These are phyloP conservation scores for Seira musarum DNA, from an alignment of 2,888 invertebrate genomes.

Conservation along the genomic window DNA sequence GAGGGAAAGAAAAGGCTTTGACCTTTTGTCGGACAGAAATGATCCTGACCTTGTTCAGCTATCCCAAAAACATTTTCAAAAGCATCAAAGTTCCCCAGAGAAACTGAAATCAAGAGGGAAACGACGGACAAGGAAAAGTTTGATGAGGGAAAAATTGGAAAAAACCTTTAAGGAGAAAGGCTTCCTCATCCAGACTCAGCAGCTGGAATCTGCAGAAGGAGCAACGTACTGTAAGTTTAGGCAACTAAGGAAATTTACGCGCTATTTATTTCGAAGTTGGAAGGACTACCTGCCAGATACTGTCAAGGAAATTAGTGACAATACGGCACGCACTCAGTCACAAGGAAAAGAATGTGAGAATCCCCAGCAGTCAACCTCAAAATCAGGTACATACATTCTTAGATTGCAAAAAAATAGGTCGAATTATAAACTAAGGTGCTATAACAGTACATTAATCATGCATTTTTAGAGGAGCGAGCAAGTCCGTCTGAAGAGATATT, in stretches of 20 bases:
- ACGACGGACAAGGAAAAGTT: conserved; percentile 85
- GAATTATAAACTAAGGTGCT: too few species aligned
- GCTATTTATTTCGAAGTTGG: conserved; percentile 93
- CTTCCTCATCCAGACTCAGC: conserved; percentile 93
- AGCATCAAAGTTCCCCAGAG: neutral
- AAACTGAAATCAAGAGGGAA: conserved; percentile 77
- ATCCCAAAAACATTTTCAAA: neutral
- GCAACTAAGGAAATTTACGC: conserved; percentile 90
- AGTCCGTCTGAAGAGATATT: neutral
- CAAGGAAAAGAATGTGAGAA: neutral
- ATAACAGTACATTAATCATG: too few species aligned
- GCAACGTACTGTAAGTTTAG: conserved; percentile 95
- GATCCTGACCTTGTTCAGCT: neutral
- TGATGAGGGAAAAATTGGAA: conserved; percentile 89
- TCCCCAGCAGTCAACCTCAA: neutral
- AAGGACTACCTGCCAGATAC: conserved; percentile 92
- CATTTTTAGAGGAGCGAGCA: neutral
- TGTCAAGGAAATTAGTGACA: conserved; percentile 71
- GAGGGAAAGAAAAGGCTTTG: neutral
- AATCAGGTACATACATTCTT: neutral
- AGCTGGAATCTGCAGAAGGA: conserved; percentile 92
- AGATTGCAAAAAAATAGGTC: too few species aligned
- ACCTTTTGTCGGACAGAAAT: neutral
- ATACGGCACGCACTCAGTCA: conserved; percentile 9
- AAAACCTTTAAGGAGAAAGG: conserved; percentile 95